phyloP scores from a whole-genome alignment of 2,888 invertebrate genomes.

The Epistrophe grossulariae region DNA sequence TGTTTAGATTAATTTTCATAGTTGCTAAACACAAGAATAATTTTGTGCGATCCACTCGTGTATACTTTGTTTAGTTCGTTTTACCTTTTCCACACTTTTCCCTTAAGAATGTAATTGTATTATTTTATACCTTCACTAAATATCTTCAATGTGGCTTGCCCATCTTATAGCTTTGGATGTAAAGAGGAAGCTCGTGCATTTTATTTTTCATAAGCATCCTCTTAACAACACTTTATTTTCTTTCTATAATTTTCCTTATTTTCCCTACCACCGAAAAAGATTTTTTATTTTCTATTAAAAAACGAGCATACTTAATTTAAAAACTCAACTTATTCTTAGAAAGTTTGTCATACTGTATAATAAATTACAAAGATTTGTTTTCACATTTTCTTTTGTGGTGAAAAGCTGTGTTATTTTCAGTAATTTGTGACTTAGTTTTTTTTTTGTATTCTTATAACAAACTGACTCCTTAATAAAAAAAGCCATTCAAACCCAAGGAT shows the following conservation, averaged over 20 bases:
- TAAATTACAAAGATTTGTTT: conserved; percentile 5
- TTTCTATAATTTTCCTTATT: neutral
- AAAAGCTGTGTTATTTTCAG: conserved; percentile 9
- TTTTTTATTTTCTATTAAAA: neutral
- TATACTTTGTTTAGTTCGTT: too few species aligned
- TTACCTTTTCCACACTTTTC: too few species aligned
- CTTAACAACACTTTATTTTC: neutral
- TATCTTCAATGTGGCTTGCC: too few species aligned
- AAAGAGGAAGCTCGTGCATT: too few species aligned
- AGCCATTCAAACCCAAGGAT: neutral
- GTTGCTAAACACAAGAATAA: too few species aligned
- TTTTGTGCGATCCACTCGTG: too few species aligned
- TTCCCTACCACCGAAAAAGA: neutral
- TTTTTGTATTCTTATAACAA: conserved; percentile 1
- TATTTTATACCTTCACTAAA: too few species aligned
- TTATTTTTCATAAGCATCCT: too few species aligned
- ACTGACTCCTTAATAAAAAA: conserved; percentile 2
- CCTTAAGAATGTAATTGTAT: too few species aligned
- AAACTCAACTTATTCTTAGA: neutral
- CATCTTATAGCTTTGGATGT: too few species aligned
- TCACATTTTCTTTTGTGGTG: neutral
- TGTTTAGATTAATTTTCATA: too few species aligned
- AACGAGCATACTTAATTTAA: conserved; percentile 13
- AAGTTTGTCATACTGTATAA: conserved; percentile 6
- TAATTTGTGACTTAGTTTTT: conserved; percentile 26